Evolutionary conservation across 2,797 vertebrate genomes (phyloP).

Genomic region (Cuculus canorus): DNA sequence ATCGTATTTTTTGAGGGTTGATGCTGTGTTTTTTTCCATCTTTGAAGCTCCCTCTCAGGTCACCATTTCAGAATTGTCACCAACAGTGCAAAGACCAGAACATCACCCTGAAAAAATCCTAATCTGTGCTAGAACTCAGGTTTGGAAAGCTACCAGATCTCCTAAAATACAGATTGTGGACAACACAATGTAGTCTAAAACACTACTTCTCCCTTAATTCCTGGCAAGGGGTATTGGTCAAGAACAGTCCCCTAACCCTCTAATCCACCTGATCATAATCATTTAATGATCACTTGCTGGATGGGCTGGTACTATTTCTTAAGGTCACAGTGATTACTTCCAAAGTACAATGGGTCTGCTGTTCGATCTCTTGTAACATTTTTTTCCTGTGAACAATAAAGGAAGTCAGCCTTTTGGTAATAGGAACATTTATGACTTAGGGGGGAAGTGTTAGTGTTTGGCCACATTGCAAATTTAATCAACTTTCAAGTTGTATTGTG

Average conservation of each 20-base stretch:
- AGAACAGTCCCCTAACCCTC: background rate
- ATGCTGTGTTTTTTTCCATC: background rate
- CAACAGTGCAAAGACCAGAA: background rate
- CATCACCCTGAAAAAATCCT: background rate
- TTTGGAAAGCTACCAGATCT: background rate
- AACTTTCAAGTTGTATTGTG: background rate
- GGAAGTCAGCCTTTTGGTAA: background rate
- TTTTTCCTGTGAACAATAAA: background rate
- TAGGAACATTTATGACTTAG: background rate
- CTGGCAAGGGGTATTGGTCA: conserved; percentile 8
- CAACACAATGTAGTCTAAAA: background rate
- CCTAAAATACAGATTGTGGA: background rate
- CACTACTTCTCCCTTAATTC: background rate
- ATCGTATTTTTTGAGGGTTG: background rate
- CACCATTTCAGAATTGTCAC: background rate
- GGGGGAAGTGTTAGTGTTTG: background rate
- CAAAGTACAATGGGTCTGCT: background rate
- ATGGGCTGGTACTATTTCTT: background rate
- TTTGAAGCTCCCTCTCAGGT: background rate
- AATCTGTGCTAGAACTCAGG: background rate
- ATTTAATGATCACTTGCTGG: background rate
- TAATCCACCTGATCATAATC: background rate
- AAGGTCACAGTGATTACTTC: background rate
- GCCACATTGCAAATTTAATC: background rate
- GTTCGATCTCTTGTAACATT: background rate